Percentiles rank a stretch among this genome's conserved stretches.
Evolutionary conservation across 2,888 invertebrate species (phyloP).

Genomic region (Andrena marginata): DNA sequence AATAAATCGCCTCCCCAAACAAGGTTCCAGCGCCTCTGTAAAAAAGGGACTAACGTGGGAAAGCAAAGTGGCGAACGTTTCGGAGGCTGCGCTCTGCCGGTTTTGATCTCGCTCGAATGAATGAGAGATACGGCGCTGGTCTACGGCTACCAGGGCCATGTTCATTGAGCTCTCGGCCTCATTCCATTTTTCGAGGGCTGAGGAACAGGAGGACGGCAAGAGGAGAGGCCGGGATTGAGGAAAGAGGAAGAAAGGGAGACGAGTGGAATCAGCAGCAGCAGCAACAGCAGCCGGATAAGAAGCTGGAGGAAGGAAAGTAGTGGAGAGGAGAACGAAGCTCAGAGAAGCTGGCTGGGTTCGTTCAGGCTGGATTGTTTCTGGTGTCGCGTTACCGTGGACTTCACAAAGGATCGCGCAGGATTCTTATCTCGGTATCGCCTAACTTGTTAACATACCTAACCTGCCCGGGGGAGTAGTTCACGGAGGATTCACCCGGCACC

Average conservation of each 20-base stretch:
- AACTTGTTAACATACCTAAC: constrained; percentile 85
- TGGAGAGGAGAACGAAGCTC: background rate
- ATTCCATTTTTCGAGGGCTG: constrained; percentile 58
- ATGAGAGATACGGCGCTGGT: constrained; percentile 74
- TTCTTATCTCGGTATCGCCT: constrained; percentile 84
- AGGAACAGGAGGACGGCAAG: constrained; percentile 37
- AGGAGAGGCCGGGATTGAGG: constrained; percentile 19
- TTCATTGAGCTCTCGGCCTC: constrained; percentile 68
- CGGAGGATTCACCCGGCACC: constrained; percentile 75
- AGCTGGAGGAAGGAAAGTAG: constrained; percentile 45
- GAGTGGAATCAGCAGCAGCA: constrained; percentile 41
- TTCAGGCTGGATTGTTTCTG: constrained; percentile 80
- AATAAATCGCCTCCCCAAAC: constrained; percentile 1
- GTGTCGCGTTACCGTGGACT: constrained; percentile 83
- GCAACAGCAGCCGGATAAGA: constrained; percentile 41
- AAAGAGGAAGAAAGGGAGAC: constrained; percentile 35
- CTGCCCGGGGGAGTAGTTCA: constrained; percentile 73
- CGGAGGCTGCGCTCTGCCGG: constrained; percentile 48
- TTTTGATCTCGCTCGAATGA: constrained; percentile 75
- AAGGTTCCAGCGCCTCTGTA: constrained; percentile 8
- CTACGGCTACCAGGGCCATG: constrained; percentile 70
- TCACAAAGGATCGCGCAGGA: constrained; percentile 83
- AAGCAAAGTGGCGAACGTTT: constrained; percentile 56
- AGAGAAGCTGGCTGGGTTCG: constrained; percentile 67
- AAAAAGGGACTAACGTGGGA: constrained; percentile 63